These are phyloP conservation scores for Phataginus tetradactyla DNA, from an alignment of 2,797 vertebrate genomes.

Conservation along the genomic window DNA sequence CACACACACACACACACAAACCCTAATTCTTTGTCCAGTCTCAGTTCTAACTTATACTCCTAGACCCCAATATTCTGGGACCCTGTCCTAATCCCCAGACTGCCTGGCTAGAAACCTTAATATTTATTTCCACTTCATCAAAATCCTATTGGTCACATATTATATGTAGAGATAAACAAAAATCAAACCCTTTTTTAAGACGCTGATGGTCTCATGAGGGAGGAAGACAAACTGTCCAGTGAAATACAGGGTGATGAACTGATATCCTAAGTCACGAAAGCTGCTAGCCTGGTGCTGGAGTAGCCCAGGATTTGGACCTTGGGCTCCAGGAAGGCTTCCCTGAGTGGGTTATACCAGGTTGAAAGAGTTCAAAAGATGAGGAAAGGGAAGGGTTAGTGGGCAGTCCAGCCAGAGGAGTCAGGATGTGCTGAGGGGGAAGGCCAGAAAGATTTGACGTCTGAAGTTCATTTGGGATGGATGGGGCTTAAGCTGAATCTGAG, in stretches of 20 bases:
- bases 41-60: background rate
- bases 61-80: background rate
- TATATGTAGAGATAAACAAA: constrained; percentile 16
- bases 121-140: constrained; percentile 22
- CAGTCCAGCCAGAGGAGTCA: background rate
- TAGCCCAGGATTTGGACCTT: background rate
- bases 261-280: background rate
- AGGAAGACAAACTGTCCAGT: background rate
- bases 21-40: background rate
- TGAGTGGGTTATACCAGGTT: background rate
- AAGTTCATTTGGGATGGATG: background rate
- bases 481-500: background rate
- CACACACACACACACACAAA: background rate
- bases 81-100: background rate
- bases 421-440: background rate
- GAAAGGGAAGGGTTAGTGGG: background rate
- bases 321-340: background rate
- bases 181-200: background rate
- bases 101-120: background rate
- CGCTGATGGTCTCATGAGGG: background rate
- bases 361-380: background rate
- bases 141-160: background rate
- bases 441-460: background rate
- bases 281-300: background rate
- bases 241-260: background rate